phyloP scores from a whole-genome alignment of 2,113 vertebrate species.

The Xyliphius kryptos region DNA sequence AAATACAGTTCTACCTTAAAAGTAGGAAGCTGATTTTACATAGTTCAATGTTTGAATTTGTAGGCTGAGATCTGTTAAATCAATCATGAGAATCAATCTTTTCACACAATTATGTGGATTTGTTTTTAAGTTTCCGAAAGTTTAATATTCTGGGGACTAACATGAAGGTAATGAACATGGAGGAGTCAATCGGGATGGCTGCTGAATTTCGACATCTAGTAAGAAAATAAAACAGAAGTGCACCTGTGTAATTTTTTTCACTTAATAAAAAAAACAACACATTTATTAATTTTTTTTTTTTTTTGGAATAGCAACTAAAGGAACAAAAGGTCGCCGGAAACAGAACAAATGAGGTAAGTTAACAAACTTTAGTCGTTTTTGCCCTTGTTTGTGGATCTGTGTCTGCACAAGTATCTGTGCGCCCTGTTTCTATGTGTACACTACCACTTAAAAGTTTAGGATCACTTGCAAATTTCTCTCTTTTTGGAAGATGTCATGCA shows the following conservation, averaged over 20 bases:
- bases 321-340: constrained; percentile 87
- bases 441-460: no score
- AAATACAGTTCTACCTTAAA: no score
- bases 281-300: constrained; percentile 1
- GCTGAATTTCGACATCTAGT: constrained; percentile 97
- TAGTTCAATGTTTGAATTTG: no score
- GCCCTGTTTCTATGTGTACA: no score
- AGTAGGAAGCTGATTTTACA: no score
- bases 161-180: constrained; percentile 98
- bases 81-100: no score
- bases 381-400: not conserved
- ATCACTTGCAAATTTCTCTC: no score
- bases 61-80: no score
- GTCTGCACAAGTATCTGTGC: not conserved
- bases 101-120: no score
- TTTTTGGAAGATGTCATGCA: no score
- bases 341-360: constrained; percentile 85
- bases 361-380: not conserved
- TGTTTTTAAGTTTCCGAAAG: constrained; percentile 89
- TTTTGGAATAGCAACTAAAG: constrained; percentile 81
- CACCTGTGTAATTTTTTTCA: no score
- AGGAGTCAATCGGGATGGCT: constrained; percentile 96
- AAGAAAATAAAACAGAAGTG: constrained; percentile 22
- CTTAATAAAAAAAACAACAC: no score
- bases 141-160: constrained; percentile 96